Percentiles rank a stretch among this genome's conserved stretches.
Evolutionary conservation across 2,888 invertebrate species (phyloP).

Genomic region (Protodeltote pygarga): DNA sequence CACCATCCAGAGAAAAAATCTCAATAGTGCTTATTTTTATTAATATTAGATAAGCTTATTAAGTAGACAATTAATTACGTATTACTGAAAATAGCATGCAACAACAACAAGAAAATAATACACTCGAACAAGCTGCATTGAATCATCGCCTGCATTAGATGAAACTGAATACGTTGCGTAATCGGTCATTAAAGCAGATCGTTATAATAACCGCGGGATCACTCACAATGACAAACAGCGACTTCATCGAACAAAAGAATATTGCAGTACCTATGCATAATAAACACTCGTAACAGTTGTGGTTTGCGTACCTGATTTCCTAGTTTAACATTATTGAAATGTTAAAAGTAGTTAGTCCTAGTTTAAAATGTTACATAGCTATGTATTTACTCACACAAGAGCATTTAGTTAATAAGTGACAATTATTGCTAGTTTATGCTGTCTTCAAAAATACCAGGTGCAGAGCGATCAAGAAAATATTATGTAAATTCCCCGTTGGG

Average conservation of each 20-base stretch:
- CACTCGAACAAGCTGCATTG: constrained; percentile 61
- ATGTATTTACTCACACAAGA: not conserved
- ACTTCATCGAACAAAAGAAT: constrained; percentile 47
- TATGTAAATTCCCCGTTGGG: constrained; percentile 64
- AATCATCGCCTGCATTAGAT: constrained; percentile 70
- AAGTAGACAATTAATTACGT: constrained; percentile 26
- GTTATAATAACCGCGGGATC: constrained; percentile 48
- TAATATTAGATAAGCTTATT: constrained; percentile 24
- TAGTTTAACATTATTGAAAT: constrained; percentile 34
- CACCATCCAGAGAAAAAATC: constrained; percentile 5
- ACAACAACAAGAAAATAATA: constrained; percentile 45
- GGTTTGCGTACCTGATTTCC: constrained; percentile 14
- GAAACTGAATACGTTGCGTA: constrained; percentile 68
- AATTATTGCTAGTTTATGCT: constrained; percentile 19
- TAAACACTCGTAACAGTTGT: constrained; percentile 26
- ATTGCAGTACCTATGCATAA: constrained; percentile 46
- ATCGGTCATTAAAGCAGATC: constrained; percentile 72
- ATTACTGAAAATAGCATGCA: constrained; percentile 30
- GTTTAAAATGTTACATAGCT: constrained; percentile 1
- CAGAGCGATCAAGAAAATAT: constrained; percentile 60
- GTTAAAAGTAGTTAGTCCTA: no score
- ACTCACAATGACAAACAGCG: constrained; percentile 47
- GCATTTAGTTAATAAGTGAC: constrained; percentile 20
- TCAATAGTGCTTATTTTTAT: constrained; percentile 14
- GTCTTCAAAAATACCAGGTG: constrained; percentile 25